Evolutionary conservation across 1,140 invertebrate species (phyloP), one percentile per base, ranked within the genome.

Genomic region (Anadara kagoshimensis): DNA sequence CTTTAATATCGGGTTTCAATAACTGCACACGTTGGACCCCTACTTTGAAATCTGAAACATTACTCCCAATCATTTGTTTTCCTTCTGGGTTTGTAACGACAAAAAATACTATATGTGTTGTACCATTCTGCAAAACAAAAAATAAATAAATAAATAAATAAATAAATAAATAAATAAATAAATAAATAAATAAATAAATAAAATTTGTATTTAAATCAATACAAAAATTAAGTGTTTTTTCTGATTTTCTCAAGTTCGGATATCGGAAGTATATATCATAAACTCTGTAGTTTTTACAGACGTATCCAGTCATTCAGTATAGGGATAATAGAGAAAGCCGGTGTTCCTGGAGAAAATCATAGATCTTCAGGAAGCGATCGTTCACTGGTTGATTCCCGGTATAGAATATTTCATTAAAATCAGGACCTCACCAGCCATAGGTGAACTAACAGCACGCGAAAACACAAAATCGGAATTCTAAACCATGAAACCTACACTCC

Each of bases 101-200:
- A 36, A 94, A 91, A 93, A 94, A 97, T 0, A 97, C 90, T 0
- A 97, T 85, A 85, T 98, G 96, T 16, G 95, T 95, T 14, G 96
- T 97, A 10, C 95, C 96, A 84, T 94, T 93, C 95, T 95, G 81
- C n/a, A 43, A n/a, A 41, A n/a, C 24, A 24, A 49, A 71, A 69
- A 68, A 24, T 16, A 65, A 51, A 11, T 44, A 44, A 22, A 44
- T 20, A 44, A 26, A 51, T 47, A 47, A 12, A 18, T 62, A 26
- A 36, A 20, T 45, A 45, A 10, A 14, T 61, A 24, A 29, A 18
- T 41, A 26, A 54, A 66, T 18, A 24, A n/a, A 54, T 7, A 20
- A 14, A n/a, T 18, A 29, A 58, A 16, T 20, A 22, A n/a, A 44
- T 7, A 43, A 44, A 41, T 43, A 16, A 18, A 44, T 18, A 26